Evolutionary conservation across 2,888 invertebrate genomes (phyloP).

Genomic region (Ichneumoninae sp.): DNA sequence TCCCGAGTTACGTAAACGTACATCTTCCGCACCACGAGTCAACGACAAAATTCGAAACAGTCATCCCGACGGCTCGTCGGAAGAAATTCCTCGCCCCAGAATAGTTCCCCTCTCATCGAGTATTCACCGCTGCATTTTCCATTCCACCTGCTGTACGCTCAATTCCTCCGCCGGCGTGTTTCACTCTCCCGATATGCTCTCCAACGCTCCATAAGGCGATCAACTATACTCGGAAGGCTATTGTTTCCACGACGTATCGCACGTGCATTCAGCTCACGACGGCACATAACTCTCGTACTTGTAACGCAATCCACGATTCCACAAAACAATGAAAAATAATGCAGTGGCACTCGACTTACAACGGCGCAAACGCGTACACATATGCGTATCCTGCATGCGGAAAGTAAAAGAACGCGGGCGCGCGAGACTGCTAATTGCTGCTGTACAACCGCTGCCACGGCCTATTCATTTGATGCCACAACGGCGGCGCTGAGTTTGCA

Average conservation of each 20-base stretch:
- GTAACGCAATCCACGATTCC: conserved; percentile 13
- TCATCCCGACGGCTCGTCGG: neutral
- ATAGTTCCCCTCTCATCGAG: conserved; percentile 10
- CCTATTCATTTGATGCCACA: conserved; percentile 39
- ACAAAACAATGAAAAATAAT: conserved; percentile 43
- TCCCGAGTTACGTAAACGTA: neutral
- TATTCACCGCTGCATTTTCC: neutral
- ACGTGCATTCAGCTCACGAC: conserved; percentile 20
- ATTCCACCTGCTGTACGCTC: neutral
- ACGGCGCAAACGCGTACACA: neutral
- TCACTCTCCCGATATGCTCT: neutral
- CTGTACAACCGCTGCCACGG: conserved; percentile 36
- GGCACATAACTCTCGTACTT: neutral
- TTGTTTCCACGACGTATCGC: conserved; percentile 35
- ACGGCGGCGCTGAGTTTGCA: conserved; percentile 13
- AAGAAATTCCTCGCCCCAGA: neutral
- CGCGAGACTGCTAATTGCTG: conserved; percentile 56
- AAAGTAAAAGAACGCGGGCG: conserved; percentile 26
- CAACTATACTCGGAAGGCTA: conserved; percentile 11
- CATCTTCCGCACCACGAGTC: neutral
- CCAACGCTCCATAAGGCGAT: conserved; percentile 4
- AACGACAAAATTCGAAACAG: neutral
- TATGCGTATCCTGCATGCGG: neutral
- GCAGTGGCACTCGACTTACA: neutral
- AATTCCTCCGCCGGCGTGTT: neutral